phyloP scores from a whole-genome alignment of 2,113 vertebrate species.

The Fregetta grallaria region DNA sequence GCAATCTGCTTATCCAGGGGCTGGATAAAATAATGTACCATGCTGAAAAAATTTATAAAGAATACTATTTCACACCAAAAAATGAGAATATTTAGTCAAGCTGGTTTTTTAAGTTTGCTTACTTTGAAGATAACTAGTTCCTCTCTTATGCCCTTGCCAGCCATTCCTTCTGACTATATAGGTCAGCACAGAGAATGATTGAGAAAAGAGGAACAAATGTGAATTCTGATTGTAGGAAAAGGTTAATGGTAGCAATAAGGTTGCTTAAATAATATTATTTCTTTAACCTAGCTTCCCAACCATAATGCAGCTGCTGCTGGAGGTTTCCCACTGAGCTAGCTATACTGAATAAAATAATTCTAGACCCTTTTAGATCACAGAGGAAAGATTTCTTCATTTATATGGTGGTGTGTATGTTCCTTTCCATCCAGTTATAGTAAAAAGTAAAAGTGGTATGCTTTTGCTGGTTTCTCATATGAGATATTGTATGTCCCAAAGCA shows the following conservation, averaged over 20 bases:
- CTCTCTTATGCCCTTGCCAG: background rate
- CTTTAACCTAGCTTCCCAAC: background rate
- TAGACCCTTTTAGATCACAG: background rate
- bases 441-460: background rate
- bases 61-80: background rate
- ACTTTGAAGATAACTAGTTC: background rate
- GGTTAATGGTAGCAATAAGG: background rate
- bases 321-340: background rate
- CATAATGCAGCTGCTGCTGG: background rate
- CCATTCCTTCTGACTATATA: background rate
- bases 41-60: background rate
- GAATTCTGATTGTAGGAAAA: background rate
- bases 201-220: background rate
- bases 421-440: background rate
- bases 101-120: background rate
- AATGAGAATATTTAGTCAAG: background rate
- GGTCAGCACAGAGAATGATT: background rate
- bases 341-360: background rate
- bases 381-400: background rate
- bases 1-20: background rate
- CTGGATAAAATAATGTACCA: background rate
- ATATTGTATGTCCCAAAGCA: background rate
- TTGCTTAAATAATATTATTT: background rate
- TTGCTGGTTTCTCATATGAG: background rate
- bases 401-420: background rate